Evolutionary conservation across 2,113 vertebrate species (phyloP), one percentile per base, ranked within the genome.

Genomic region (Nycticorax nycticorax): DNA sequence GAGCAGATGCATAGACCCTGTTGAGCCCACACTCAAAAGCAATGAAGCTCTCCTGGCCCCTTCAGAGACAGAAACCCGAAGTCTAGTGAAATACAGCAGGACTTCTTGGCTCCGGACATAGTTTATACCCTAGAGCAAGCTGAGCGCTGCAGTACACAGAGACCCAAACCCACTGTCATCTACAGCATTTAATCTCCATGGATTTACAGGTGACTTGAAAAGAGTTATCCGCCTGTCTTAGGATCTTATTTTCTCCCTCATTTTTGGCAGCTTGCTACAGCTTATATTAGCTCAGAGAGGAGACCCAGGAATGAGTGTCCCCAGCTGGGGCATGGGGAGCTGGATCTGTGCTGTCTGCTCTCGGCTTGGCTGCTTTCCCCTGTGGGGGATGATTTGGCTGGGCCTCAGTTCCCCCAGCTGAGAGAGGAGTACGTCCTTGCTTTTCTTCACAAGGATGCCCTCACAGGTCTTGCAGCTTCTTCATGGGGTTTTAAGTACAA

Each of bases 151-250:
- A 18, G 3, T 10, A 23, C 22, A 66, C 69, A 87, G 30, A 72
- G n/a, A 4, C 22, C 47, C 33, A 15, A 33, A 60, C 35, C 4
- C 10, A 14, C 66, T 1, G 1, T 48, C 52, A 72, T 66, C 63
- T 50, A 6, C 68, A 74, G 59, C 10, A 2, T 80, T 86, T 63
- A 52, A 76, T 67, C 67, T 74, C 72, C 1, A 2, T 30, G 43
- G 71, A 89, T 92, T 96, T 96, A 94, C 45, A 50, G 41, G 82
- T 85, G 66, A 33, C 81, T 89, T 41, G 62, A 39, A 89, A 92
- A 92, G 83, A 93, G n/a, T 92, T 93, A 91, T 73, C 39, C 4
- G 9, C 59, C 55, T 88, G 45, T 55, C 88, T 73, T 26, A 37
- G 41, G 56, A 43, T 60, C 87, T 89, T 68, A 66, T 77, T 88